These are phyloP conservation scores for Blomia tropicalis DNA, from an alignment of 2,888 invertebrate species.

Conservation along the genomic window DNA sequence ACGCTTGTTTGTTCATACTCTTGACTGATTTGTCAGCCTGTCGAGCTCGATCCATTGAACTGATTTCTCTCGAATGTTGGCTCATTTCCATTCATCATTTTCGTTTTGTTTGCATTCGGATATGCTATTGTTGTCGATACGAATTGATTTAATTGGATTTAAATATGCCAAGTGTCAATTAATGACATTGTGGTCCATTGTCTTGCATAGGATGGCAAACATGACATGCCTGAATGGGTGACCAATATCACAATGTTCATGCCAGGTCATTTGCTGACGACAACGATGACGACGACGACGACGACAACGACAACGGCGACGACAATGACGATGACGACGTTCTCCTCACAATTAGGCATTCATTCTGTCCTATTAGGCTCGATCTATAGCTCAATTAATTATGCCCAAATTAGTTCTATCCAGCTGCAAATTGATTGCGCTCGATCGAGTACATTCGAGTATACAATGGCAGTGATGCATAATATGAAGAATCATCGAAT, in stretches of 20 bases:
- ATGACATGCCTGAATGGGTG: too few relatives aligned
- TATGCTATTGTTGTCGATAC: neutral
- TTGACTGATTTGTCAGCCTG: slow-evolving; percentile 1
- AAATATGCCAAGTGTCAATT: slow-evolving; percentile 2
- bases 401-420: slow-evolving; percentile 9
- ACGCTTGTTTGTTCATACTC: slow-evolving; percentile 11
- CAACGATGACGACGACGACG: too few relatives aligned
- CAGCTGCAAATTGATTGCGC: too few relatives aligned
- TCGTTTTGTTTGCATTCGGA: neutral
- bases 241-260: too few relatives aligned
- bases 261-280: too few relatives aligned
- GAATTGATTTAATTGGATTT: slow-evolving; percentile 6
- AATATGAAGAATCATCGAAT: too few relatives aligned
- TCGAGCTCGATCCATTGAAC: neutral
- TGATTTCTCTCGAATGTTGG: neutral
- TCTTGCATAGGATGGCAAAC: too few relatives aligned
- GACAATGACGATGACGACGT: too few relatives aligned
- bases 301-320: too few relatives aligned
- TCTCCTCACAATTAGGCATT: slow-evolving; percentile 9
- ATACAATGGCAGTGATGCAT: too few relatives aligned
- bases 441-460: neutral
- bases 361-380: slow-evolving; percentile 12
- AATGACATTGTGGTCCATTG: neutral
- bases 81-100: neutral
- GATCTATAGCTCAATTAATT: slow-evolving; percentile 12